These are phyloP conservation scores for Campylorhamphus procurvoides DNA, from an alignment of 2,113 vertebrate genomes.

Conservation along the genomic window DNA sequence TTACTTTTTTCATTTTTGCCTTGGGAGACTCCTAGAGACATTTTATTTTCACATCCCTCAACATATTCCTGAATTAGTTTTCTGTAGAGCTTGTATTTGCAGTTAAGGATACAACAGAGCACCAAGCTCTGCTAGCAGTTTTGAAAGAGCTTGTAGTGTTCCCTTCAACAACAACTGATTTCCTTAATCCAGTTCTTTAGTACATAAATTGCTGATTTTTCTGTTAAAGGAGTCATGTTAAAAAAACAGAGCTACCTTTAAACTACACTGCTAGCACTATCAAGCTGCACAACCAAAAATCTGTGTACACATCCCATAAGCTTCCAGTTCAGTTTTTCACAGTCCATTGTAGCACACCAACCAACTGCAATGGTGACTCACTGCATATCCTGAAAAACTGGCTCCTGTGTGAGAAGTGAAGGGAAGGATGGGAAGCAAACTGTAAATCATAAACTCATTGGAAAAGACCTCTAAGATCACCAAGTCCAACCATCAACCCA, in stretches of 20 bases:
- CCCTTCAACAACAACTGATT: neutral
- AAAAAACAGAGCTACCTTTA: neutral
- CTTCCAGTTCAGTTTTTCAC: neutral
- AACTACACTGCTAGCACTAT: neutral
- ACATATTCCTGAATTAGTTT: neutral
- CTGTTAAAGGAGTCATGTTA: neutral
- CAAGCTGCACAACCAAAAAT: neutral
- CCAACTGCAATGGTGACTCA: neutral
- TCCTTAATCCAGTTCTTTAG: neutral
- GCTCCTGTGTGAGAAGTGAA: neutral
- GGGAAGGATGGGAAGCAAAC: neutral
- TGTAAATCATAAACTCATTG: fast-evolving
- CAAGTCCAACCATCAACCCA: neutral
- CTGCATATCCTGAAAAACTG: neutral
- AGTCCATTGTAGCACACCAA: neutral
- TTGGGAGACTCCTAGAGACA: neutral
- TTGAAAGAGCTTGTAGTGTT: neutral
- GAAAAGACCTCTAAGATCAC: neutral
- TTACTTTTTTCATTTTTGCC: neutral
- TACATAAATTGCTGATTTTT: neutral
- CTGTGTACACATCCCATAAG: neutral
- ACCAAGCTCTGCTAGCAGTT: neutral
- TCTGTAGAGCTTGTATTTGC: neutral
- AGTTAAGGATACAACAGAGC: neutral
- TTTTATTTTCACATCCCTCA: neutral